phyloP scores from a whole-genome alignment of 23 tunicate genomes.

The Trididemnum clinides region DNA sequence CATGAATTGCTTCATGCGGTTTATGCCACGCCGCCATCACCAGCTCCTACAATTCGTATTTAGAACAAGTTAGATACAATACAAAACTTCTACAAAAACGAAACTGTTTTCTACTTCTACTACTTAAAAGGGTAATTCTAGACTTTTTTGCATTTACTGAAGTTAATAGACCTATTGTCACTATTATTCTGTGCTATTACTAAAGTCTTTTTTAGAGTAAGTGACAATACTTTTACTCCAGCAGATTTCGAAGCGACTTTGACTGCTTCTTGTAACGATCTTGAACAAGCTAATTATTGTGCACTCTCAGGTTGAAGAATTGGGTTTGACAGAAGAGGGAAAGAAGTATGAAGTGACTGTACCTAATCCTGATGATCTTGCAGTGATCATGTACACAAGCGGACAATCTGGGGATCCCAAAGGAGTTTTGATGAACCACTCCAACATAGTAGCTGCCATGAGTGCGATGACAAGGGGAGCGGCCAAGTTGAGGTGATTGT shows the following conservation, averaged over 20 bases:
- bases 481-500: constrained; percentile 45
- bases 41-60: too few relatives aligned
- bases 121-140: too few relatives aligned
- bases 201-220: too few relatives aligned
- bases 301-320: constrained; percentile 27
- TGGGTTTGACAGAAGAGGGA: constrained; percentile 52
- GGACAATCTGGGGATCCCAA: constrained; percentile 97
- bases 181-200: neutral
- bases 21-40: too few relatives aligned
- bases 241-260: too few relatives aligned
- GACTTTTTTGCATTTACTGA: too few relatives aligned
- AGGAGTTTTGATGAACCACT: constrained; percentile 91
- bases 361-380: constrained; percentile 82
- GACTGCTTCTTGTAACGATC: neutral
- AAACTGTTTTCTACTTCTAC: too few relatives aligned
- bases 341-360: neutral
- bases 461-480: constrained; percentile 70
- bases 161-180: neutral
- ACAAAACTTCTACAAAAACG: too few relatives aligned
- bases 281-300: too few relatives aligned
- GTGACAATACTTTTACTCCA: too few relatives aligned
- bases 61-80: too few relatives aligned
- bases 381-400: constrained; percentile 93
- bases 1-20: too few relatives aligned
- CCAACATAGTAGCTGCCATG: constrained; percentile 85